A percentile compares a stretch with the other conserved stretches of the same genome.
Conservation (phyloP, 2,797 vertebrate species). For the Sciurus carolinensis region DNA sequence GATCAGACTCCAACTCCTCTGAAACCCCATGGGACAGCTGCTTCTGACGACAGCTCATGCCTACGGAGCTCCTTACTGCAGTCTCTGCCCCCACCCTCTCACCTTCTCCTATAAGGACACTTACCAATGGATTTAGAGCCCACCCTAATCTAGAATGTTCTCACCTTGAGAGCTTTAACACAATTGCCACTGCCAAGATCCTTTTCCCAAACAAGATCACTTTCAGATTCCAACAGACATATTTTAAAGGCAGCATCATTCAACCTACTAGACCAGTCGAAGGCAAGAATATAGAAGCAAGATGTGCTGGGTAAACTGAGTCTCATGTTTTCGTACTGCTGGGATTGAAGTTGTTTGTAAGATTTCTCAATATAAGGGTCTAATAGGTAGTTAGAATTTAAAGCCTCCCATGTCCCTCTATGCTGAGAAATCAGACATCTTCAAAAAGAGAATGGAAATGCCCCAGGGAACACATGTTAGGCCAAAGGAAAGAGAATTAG, state of each 20-base stretch:
- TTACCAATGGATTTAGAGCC: neutral
- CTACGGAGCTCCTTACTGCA: neutral
- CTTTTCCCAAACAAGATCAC: neutral
- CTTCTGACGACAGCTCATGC: neutral
- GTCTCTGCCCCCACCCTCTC: neutral
- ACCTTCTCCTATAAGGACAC: neutral
- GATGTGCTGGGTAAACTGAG: neutral
- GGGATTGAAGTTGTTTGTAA: neutral
- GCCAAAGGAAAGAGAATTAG: neutral
- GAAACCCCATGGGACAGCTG: neutral
- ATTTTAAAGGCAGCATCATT: neutral
- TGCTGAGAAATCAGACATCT: neutral
- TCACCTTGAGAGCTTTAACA: neutral
- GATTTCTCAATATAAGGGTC: neutral
- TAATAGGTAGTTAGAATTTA: neutral
- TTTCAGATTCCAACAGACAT: neutral
- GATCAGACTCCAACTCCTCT: neutral
- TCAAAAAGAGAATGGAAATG: neutral
- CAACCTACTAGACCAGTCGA: neutral
- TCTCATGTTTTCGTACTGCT: neutral
- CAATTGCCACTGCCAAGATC: neutral
- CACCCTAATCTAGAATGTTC: neutral
- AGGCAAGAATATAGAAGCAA: neutral
- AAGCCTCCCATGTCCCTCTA: neutral
- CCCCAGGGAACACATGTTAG: neutral